Percentiles rank a stretch among this genome's conserved stretches.
phyloP scores from a whole-genome alignment of 1,140 invertebrate genomes.

The Sweltsa coloradensis region DNA sequence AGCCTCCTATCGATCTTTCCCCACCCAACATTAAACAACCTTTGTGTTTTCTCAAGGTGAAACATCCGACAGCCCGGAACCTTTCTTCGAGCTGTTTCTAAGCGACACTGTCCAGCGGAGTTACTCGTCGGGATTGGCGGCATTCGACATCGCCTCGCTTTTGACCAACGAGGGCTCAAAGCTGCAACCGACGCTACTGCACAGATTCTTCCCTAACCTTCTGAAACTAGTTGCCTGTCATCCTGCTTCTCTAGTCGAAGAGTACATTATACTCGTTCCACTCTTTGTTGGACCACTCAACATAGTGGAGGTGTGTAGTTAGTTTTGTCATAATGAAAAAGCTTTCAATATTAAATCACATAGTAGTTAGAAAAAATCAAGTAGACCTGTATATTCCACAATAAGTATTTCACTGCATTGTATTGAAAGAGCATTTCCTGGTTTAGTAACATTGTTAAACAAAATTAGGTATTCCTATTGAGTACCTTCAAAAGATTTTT shows the following conservation, averaged over 20 bases:
- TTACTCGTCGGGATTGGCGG: constrained; percentile 13
- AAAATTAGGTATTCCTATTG: too few species aligned
- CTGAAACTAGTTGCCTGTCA: constrained; percentile 16
- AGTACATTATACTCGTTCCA: constrained; percentile 12
- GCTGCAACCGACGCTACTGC: background rate
- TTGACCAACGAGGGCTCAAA: constrained; percentile 1
- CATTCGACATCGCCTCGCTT: constrained; percentile 9
- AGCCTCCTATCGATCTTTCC: too few species aligned
- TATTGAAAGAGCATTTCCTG: too few species aligned
- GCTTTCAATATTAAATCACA: background rate
- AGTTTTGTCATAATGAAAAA: background rate
- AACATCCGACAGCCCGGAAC: constrained; percentile 6
- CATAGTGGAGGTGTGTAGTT: constrained; percentile 8
- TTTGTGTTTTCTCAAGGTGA: constrained; percentile 3
- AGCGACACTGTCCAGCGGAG: constrained; percentile 12
- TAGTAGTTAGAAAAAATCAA: too few species aligned
- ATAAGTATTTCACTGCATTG: too few species aligned
- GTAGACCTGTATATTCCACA: too few species aligned
- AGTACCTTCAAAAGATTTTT: too few species aligned
- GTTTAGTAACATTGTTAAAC: too few species aligned
- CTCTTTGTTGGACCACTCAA: constrained; percentile 1
- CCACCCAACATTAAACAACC: too few species aligned
- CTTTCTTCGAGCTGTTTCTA: constrained; percentile 10
- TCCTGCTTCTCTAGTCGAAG: constrained; percentile 15
- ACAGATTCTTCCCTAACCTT: constrained; percentile 13